phyloP scores from a whole-genome alignment of 2,113 vertebrate species.

The Phrynocephalus versicolor region DNA sequence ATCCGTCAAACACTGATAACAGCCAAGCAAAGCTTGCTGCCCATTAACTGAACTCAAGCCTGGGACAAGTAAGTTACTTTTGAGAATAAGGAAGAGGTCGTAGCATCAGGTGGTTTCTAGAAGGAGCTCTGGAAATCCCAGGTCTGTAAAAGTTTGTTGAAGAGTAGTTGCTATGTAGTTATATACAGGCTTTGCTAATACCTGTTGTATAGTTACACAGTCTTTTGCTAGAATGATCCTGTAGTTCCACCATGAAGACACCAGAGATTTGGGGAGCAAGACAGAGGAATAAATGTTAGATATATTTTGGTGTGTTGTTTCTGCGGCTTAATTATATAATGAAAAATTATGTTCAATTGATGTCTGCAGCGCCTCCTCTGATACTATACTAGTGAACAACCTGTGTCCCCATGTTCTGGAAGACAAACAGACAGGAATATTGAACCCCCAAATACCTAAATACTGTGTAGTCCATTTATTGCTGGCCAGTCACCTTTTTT shows the following conservation, averaged over 20 bases:
- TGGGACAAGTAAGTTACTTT: slow-evolving; percentile 8
- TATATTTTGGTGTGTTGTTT: neutral
- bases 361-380: neutral
- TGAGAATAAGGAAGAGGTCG: neutral
- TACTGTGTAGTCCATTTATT: neutral
- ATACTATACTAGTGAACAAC: neutral
- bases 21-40: slow-evolving; percentile 11
- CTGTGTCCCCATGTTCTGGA: neutral
- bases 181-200: neutral
- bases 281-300: neutral
- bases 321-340: neutral
- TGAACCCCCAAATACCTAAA: neutral
- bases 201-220: no score
- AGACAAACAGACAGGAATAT: neutral
- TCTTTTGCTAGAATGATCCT: neutral
- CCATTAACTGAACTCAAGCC: slow-evolving; percentile 15
- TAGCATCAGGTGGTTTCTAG: neutral
- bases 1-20: slow-evolving; percentile 37
- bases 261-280: neutral
- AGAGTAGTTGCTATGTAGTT: neutral
- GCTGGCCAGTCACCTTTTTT: neutral
- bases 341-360: neutral
- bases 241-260: neutral
- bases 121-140: neutral
- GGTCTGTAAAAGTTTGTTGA: neutral